Percentiles rank a stretch among this genome's conserved stretches.
Conservation (phyloP, 2,888 invertebrate genomes). For the Heliconius sara region DNA sequence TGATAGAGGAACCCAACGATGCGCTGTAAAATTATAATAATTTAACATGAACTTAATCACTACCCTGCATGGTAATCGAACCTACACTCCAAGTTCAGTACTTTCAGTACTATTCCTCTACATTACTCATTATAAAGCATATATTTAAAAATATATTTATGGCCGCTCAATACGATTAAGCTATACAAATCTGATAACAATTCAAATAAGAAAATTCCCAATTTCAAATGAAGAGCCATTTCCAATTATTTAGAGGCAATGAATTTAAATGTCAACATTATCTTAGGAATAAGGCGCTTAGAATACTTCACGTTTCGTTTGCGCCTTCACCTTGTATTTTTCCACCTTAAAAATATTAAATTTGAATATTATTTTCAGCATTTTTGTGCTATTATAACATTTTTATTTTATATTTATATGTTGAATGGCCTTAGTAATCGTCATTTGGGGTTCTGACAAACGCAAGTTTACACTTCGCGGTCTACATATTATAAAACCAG, state of each 20-base stretch:
- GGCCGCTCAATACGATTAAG: background rate
- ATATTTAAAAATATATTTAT: background rate
- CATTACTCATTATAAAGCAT: background rate
- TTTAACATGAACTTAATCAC: no score
- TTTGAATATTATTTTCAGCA: constrained; percentile 4
- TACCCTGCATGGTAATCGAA: no score
- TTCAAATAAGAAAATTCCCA: constrained; percentile 14
- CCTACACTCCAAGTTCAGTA: no score
- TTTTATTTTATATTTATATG: background rate
- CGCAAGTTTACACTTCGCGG: constrained; percentile 13
- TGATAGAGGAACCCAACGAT: background rate
- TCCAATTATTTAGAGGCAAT: constrained; percentile 28
- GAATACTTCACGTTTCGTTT: constrained; percentile 14
- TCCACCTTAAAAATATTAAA: constrained; percentile 7
- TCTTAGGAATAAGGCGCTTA: constrained; percentile 20
- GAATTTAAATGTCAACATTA: constrained; percentile 29
- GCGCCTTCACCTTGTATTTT: constrained; percentile 9
- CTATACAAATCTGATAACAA: constrained; percentile 2
- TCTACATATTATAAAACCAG: constrained; percentile 14
- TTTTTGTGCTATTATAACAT: background rate
- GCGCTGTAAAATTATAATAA: no score
- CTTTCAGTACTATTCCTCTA: no score
- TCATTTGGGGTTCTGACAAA: constrained; percentile 11
- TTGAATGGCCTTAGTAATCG: no score
- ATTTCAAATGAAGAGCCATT: constrained; percentile 13